Base-by-base conservation (phyloP, 2,113 vertebrate species). In the Mola mola region DNA sequence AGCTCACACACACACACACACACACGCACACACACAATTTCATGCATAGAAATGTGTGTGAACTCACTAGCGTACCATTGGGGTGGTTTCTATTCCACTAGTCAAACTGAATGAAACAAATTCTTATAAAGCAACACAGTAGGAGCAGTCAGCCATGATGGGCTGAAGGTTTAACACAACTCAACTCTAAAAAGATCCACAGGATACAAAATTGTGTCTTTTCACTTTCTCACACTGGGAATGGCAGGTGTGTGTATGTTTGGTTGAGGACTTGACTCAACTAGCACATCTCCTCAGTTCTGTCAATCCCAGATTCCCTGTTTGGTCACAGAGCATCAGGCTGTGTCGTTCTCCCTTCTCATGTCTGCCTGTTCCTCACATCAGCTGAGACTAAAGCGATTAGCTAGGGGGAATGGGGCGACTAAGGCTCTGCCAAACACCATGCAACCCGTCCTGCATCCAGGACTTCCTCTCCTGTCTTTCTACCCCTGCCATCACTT, bases 71-170 rank as follows among this genome's bases (percentile, higher is more conserved):
- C 50, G 43, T n/a, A 28, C 65, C 4, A 2, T 33, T n/a, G 44
- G 26, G 43, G 6, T 21, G 31, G 36, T 83, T 89, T 86, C 81
- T 73, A 46, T 66, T 48, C 79, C 61, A 79, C 58, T 66, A 67
- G 57, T 68, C 81, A 86, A 79, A 84, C 43, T 86, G 79, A 87
- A 87, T 80, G 59, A 70, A 69, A 56, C 29, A 47, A 52, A 66
- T 75, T 76, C 71, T 57, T 46, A 61, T 49, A 72, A 72, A 79
- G 58, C 65, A 63, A 41, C 64, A 68, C 78, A 86, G 71, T 66
- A 28, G 71, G 76, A 72, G 55, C 68, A 61, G 73, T 60, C 52
- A 51, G 41, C 46, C 70, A 65, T 66, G 66, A 68, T 66, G 49
- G 64, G 47, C 41, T 4, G 51, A 17, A 46, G 44, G 7, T 53